These are phyloP conservation scores for Equus przewalskii DNA, from an alignment of 2,113 vertebrate species.

Conservation along the genomic window DNA sequence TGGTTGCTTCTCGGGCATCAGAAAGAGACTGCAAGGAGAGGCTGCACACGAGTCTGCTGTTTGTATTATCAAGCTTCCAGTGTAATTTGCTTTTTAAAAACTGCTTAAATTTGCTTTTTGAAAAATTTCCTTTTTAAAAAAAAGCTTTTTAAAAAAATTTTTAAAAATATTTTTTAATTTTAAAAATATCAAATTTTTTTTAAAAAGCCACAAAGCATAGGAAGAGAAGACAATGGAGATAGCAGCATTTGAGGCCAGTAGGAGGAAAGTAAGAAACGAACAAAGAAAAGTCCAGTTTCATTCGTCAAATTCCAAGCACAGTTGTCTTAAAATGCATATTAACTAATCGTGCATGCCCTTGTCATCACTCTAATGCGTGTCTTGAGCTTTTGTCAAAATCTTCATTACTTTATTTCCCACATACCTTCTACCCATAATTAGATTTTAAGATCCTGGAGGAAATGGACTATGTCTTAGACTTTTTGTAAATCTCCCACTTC, in stretches of 20 bases:
- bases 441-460: background rate
- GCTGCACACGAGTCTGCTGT: background rate
- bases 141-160: too few species aligned
- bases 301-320: constrained; percentile 15
- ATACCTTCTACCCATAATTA: background rate
- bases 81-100: constrained; percentile 14
- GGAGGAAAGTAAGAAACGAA: background rate
- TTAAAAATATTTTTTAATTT: background rate
- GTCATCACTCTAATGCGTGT: background rate
- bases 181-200: background rate
- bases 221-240: background rate
- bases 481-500: background rate
- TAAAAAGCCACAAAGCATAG: background rate
- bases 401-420: constrained; percentile 19
- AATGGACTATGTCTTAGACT: background rate
- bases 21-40: background rate
- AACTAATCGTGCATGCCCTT: background rate
- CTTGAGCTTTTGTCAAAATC: constrained; percentile 17
- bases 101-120: too few species aligned
- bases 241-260: background rate
- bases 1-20: background rate
- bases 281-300: background rate
- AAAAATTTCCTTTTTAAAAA: too few species aligned
- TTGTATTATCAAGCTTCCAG: background rate
- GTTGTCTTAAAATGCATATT: background rate